Conservation (phyloP, 1,140 invertebrate species). For the Ectropis grisescens region DNA sequence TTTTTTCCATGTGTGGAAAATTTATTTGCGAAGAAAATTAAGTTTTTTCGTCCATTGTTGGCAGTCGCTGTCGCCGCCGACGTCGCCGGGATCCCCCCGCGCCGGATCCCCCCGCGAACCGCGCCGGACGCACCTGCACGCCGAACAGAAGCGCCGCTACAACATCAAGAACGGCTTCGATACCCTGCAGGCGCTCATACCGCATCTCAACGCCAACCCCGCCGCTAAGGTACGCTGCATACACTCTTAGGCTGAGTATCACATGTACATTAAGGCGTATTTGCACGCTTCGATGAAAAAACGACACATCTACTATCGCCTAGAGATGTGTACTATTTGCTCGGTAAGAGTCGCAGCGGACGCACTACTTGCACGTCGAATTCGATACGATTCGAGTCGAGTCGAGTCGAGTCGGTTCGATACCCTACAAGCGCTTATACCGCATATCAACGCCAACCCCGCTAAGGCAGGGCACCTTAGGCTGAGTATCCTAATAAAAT, state of each 20-base stretch:
- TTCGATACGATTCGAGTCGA: slow-evolving; percentile 97
- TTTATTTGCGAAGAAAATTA: no score
- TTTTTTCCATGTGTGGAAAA: no score
- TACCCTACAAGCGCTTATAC: slow-evolving; percentile 91
- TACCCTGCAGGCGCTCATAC: slow-evolving; percentile 93
- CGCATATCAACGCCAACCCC: slow-evolving; percentile 90
- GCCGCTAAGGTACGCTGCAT: slow-evolving; percentile 85
- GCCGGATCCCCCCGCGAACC: slow-evolving; percentile 69
- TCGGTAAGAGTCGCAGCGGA: slow-evolving; percentile 82
- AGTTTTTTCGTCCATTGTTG: no score
- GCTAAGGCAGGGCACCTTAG: no score
- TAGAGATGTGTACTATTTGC: no score
- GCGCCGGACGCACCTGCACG: slow-evolving; percentile 92
- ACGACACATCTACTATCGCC: no score
- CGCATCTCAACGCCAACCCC: slow-evolving; percentile 90
- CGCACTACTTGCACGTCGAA: slow-evolving; percentile 97
- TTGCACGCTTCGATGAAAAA: background rate
- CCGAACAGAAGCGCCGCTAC: slow-evolving; percentile 96
- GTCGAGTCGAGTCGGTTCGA: no score
- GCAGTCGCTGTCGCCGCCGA: slow-evolving; percentile 45
- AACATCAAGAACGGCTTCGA: slow-evolving; percentile 99
- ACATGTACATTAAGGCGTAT: slow-evolving; percentile 3
- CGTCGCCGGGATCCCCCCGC: slow-evolving; percentile 60
- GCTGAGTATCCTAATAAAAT: no score
- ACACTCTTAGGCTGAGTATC: no score